phyloP scores from a whole-genome alignment of 2,113 vertebrate genomes.

The Leucoraja erinaceus region DNA sequence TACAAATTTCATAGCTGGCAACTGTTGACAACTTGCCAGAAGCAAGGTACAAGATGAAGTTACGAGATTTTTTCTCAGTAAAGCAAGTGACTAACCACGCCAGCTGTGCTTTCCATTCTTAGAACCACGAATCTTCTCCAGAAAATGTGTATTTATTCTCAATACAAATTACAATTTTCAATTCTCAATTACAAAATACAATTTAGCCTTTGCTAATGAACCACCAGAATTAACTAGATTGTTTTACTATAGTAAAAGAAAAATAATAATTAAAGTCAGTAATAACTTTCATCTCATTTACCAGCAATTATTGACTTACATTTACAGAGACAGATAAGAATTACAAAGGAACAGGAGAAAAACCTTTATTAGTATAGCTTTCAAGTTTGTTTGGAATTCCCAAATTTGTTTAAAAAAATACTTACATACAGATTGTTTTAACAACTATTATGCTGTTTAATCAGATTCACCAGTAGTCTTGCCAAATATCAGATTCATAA shows the following conservation, averaged over 20 bases:
- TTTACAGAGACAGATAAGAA: neutral
- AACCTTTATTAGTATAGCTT: neutral
- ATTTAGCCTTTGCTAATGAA: neutral
- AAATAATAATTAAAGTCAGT: neutral
- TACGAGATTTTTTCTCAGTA: too few species aligned
- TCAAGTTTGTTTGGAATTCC: neutral
- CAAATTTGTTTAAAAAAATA: neutral
- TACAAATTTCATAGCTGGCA: neutral
- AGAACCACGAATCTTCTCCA: neutral
- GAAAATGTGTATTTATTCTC: neutral
- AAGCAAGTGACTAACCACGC: neutral
- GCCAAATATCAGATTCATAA: neutral
- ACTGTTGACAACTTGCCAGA: neutral
- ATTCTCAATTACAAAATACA: too few species aligned
- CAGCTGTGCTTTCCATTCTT: neutral
- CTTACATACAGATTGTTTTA: neutral
- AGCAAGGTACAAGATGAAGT: neutral
- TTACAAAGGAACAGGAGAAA: neutral
- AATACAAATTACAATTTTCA: neutral
- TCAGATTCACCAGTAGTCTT: neutral
- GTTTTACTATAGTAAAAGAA: neutral
- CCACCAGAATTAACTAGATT: neutral
- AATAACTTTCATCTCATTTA: neutral
- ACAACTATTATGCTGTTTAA: too few species aligned
- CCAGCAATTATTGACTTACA: neutral